Evolutionary conservation across 2,888 invertebrate genomes (phyloP), one percentile per base, ranked within the genome.

Genomic region (Vanessa cardui): DNA sequence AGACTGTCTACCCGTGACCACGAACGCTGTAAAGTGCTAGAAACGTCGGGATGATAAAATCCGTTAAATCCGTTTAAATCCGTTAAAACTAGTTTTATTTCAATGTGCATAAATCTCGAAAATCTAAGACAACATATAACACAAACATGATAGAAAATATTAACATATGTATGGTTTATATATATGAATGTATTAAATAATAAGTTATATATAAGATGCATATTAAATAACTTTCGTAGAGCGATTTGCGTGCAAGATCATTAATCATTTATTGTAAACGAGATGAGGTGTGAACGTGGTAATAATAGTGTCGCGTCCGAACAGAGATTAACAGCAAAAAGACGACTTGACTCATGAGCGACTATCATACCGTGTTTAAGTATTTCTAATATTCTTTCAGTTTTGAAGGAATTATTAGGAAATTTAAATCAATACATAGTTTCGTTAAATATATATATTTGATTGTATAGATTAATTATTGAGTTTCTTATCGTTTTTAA

Each of bases 241-340:
- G 56, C n/a, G 18, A 56, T 56, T 58, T 49, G 21, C 39, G 12
- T 44, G 12, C 16, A 52, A 61, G 44, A 58, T 64, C 49, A 66
- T 69, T 64, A 63, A 61, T 67, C 61, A 70, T 52, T 65, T 61
- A 50, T 60, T 45, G 33, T 45, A 15, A 62, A 60, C 39, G 49
- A 61, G 63, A 60, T 58, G 52, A 70, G 63, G 66, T 56, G 69
- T 61, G 66, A 62, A 70, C 66, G 50, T 31, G 58, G 52, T 58
- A 61, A 60, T 60, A 59, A 61, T 60, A 66, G 59, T 26, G 16
- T 58, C 15, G 31, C 45, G 33, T 60, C 56, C 60, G 61, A 61
- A 47, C 66, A 12, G 20, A 58, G 58, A 62, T 66, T 66, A 56
- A 16, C 39, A 21, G 26, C 47, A 54, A 61, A 62, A 62, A 47